Base-by-base conservation (phyloP, 1,140 invertebrate species). In the Nylanderia fulva region DNA sequence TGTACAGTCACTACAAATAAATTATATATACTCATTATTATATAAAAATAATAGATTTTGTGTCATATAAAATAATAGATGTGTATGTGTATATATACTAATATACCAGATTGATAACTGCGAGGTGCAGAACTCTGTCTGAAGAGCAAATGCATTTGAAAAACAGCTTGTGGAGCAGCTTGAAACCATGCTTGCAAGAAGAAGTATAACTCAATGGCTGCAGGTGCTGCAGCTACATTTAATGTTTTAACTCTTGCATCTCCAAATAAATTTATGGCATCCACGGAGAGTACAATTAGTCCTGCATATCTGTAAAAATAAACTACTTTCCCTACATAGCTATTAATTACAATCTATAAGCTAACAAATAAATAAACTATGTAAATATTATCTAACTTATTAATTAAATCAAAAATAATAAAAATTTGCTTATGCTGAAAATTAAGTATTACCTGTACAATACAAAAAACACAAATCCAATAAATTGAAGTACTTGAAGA, bases 101-200 rank as follows among this genome's bases (percentile, higher is more conserved):
- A 11, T 56, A 24, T 91, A 95, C 94, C 88, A 76, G 94, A 94
- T 68, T 94, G 93, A 85, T 87, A 83, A 56, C 90, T 91, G 1
- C 89, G 89, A 42, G 75, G 9, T 27, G 86, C 9, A 2, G 58
- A 45, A 63, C 72, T 93, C 84, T 96, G 93, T 58, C 92, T 90
- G 56, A 96, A 95, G 71, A 96, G 90, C 68, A 96, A 92, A 88
- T 96, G 95, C 2, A 95, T 92, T 88, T 97, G 96, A 24, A 97
- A 94, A 33, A 97, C 93, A 11, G 97, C 96, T 92, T 97, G 96
- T 0, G 97, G 97, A 9, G 96, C 96, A 6, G 96, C 96, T 92
- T 97, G 97, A 33, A 97, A 95, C 94, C 96, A 97, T n/a, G 97
- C 96, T 92, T 97, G 97, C 21, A 97, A 94, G 82, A 97, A 96